Evolutionary conservation across 2,888 invertebrate species (phyloP), one percentile per base, ranked within the genome.

Genomic region (Ophion ventricosus): DNA sequence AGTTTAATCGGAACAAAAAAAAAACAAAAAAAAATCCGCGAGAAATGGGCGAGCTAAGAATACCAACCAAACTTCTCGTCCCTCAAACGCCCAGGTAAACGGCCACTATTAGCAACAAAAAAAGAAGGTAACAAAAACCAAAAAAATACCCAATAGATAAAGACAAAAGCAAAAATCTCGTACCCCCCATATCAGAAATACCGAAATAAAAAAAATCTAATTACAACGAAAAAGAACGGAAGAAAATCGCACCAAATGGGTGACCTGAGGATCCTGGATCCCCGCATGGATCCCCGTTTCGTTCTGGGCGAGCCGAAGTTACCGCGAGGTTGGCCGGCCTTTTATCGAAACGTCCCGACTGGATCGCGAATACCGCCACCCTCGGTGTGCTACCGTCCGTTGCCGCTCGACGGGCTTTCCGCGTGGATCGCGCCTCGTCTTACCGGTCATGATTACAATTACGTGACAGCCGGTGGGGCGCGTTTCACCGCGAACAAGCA

Each of bases 261-360:
- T 91, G 95, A 95, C 93, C 94, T 95, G 90, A 90, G 95, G 92
- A 94, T 96, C 17, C 69, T 93, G 83, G 93, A 92, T 90, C 92
- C 92, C 0, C 87, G 92, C 93, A 96, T 96, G 94, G 96, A 96
- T 92, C 95, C 95, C 93, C 95, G 94, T 90, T 93, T 88, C 87
- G 93, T 49, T 2, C 14, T 94, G 91, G 92, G 82, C 82, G 95
- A 94, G 88, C 94, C 94, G 87, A 92, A 93, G 61, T 91, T 91
- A 69, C 14, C 49, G 4, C 94, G 96, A 88, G 95, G 96, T 84
- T 96, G 96, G 96, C 95, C 96, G 63, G 95, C 95, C 90, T 94
- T 96, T 91, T 95, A 96, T 90, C 94, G 95, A 49, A 93, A 91
- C 70, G 91, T 91, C 29, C 90, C 90, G 5, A 87, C 87, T 40